These are phyloP conservation scores for Theodoxus fluviatilis DNA, from an alignment of 2,888 invertebrate genomes.

Conservation along the genomic window DNA sequence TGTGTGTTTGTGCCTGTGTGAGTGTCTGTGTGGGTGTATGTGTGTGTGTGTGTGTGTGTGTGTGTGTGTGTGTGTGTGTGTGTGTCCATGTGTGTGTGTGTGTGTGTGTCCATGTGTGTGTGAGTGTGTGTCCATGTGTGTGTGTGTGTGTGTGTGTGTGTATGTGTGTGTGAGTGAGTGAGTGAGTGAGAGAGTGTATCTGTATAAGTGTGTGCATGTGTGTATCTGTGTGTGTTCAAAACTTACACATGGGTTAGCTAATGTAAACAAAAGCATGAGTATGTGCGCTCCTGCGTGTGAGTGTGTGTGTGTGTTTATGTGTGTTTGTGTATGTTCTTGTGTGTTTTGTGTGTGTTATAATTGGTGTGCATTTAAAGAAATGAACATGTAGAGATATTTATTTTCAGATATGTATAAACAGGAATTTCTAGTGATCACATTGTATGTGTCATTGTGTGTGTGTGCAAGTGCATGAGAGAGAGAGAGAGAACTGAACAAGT, in stretches of 20 bases:
- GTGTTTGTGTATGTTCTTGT: not conserved
- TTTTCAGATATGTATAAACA: too few relatives aligned
- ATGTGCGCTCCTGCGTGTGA: not conserved
- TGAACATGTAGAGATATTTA: too few relatives aligned
- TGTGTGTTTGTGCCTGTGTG: conserved; percentile 18
- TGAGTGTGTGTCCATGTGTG: conserved; percentile 1
- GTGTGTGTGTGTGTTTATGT: not conserved
- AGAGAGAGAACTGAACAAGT: too few relatives aligned
- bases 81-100: not conserved
- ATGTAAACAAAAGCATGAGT: conserved; percentile 12
- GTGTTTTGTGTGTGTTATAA: too few relatives aligned
- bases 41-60: not conserved
- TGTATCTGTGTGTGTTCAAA: too few relatives aligned
- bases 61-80: not conserved
- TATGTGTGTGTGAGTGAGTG: not conserved
- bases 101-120: not conserved
- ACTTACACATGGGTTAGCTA: too few relatives aligned
- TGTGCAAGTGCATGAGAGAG: too few relatives aligned
- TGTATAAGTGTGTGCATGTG: not conserved
- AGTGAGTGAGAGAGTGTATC: not conserved
- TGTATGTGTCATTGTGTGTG: too few relatives aligned
- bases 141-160: conserved; percentile 6
- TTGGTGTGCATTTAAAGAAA: too few relatives aligned
- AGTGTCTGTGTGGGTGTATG: not conserved
- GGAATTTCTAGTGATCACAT: too few relatives aligned